Evolutionary conservation across 2,113 vertebrate species (phyloP), one percentile per base, ranked within the genome.

Genomic region (Nettapus auritus): DNA sequence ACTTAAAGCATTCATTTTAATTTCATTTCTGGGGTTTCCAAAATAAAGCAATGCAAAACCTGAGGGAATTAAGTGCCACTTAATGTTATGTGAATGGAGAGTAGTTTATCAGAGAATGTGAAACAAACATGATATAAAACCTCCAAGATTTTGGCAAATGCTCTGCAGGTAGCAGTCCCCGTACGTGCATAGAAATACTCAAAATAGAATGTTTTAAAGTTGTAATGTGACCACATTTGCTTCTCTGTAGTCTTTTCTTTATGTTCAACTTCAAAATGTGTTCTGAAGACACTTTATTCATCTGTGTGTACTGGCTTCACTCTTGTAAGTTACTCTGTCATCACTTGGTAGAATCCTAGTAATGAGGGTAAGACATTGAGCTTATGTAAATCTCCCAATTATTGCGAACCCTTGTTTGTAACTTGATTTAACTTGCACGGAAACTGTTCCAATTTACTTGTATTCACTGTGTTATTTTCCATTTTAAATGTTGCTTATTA

Each of bases 121-220:
- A 86, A 82, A 80, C 31, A 86, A 52, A 62, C 5, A 7, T 52
- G 21, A 81, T 57, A 31, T 46, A 63, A 79, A 67, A 28, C 33
- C 28, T 56, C 28, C 67, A 59, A 38, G 18, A 4, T 55, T 83
- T 4, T 63, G 22, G 33, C 50, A 63, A 40, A 17, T 59, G 9
- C 48, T 26, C 20, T 55, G 14, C 48, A 5, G 38, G 14, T 20
- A 42, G 62, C 62, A 64, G 28, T 86, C 36, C 26, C 63, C 19
- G 28, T 53, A 20, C 0, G 0, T 77, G 14, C 1, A 0, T n/a
- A 76, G 63, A 71, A 86, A 63, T 71, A 76, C 3, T 63, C 9
- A 57, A 40, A 70, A 21, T n/a, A 40, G 34, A 84, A 17, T 34
- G 18, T 2, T 23, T 67, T 56, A 22, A 36, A 28, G 57, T 62